A percentile compares a stretch with the other conserved stretches of the same genome.
phyloP scores from a whole-genome alignment of 2,113 vertebrate species.

The Dasypus novemcinctus region DNA sequence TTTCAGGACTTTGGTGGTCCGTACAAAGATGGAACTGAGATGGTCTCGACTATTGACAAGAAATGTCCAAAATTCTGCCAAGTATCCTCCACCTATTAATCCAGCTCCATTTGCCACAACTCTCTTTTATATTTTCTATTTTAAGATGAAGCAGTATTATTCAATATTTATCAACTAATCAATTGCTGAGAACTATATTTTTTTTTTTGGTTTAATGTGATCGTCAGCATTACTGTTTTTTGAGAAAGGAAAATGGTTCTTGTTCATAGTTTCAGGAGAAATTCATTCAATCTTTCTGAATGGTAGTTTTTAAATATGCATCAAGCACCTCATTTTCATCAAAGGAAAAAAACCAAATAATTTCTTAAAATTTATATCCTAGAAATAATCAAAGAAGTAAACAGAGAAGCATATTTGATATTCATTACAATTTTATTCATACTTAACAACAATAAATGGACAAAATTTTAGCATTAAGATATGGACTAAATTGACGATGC shows the following conservation, averaged over 20 bases:
- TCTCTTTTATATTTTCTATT: background rate
- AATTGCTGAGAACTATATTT: background rate
- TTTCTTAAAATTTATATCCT: background rate
- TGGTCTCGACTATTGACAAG: background rate
- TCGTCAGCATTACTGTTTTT: background rate
- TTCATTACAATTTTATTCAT: background rate
- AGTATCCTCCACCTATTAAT: background rate
- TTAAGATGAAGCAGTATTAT: background rate
- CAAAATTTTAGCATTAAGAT: background rate
- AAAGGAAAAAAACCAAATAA: background rate
- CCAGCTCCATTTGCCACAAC: background rate
- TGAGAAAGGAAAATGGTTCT: background rate
- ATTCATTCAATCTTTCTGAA: background rate
- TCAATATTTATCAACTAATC: background rate
- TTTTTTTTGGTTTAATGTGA: background rate
- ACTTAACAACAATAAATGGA: background rate
- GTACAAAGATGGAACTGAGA: fast-evolving
- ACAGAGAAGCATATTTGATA: background rate
- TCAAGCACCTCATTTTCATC: background rate
- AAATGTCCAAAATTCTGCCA: background rate
- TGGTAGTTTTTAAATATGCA: background rate
- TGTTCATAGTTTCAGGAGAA: background rate
- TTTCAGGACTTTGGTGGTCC: background rate
- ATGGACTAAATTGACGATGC: background rate
- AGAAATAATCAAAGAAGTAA: background rate